A percentile compares a stretch with the other conserved stretches of the same genome.
Evolutionary conservation across 2,797 vertebrate species (phyloP).

Genomic region (Gymnodraco acuticeps): DNA sequence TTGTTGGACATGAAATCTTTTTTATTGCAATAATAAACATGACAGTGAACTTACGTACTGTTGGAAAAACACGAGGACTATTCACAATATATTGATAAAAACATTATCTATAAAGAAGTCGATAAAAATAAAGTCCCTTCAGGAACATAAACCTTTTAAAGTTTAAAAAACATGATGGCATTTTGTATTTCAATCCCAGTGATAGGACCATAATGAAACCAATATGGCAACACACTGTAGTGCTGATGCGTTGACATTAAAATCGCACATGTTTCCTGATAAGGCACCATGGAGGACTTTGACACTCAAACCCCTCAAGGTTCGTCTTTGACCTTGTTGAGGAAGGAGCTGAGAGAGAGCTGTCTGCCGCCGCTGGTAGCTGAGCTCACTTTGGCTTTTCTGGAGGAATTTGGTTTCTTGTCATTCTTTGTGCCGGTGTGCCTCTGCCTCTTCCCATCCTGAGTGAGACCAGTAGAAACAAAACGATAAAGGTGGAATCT

Average conservation of each 20-base stretch:
- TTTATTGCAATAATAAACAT: conserved; percentile 7
- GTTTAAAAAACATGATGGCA: not conserved
- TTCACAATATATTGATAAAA: conserved; percentile 16
- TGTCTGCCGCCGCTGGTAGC: conserved; percentile 55
- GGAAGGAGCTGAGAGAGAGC: conserved; percentile 75
- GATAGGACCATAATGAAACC: not conserved
- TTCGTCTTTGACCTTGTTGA: conserved; percentile 73
- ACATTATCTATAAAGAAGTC: not conserved
- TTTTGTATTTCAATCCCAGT: not conserved
- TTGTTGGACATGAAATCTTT: not conserved
- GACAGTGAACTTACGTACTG: conserved; percentile 3
- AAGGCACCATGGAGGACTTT: not conserved
- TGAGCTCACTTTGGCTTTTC: conserved; percentile 45
- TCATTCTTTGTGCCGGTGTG: conserved; percentile 29
- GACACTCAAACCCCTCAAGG: not conserved
- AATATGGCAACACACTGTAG: not conserved
- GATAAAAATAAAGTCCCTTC: not conserved
- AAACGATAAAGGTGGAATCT: not conserved
- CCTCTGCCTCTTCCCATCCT: conserved; percentile 73
- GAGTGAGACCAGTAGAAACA: conserved; percentile 8
- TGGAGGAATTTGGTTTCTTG: conserved; percentile 45
- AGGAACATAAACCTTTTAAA: too few species aligned
- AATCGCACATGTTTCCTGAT: not conserved
- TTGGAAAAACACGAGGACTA: not conserved
- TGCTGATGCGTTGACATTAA: not conserved